Evolutionary conservation across 2,797 vertebrate genomes (phyloP).

Genomic region (Halcyon chelicuti): DNA sequence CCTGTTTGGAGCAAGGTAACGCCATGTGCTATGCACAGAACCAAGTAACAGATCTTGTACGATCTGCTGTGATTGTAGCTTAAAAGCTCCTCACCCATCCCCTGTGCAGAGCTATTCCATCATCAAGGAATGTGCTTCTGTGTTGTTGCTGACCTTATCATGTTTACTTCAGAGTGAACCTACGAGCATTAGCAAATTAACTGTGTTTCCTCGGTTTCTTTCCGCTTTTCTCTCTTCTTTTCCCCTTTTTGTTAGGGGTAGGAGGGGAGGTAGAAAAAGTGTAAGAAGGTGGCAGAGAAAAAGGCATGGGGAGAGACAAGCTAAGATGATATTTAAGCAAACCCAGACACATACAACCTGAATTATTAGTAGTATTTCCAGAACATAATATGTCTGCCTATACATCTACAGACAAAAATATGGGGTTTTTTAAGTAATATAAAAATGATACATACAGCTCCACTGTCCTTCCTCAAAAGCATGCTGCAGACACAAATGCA

Average conservation of each 20-base stretch:
- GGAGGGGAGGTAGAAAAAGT: background rate
- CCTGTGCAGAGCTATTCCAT: background rate
- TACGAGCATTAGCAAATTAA: background rate
- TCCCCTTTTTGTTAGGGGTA: background rate
- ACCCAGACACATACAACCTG: background rate
- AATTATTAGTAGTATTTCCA: background rate
- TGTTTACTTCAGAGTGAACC: background rate
- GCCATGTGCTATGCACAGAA: accelerated
- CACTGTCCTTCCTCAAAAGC: background rate
- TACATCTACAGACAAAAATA: background rate
- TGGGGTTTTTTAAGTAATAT: background rate
- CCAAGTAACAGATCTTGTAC: background rate
- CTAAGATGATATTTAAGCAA: background rate
- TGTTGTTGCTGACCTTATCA: background rate
- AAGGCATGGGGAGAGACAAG: background rate
- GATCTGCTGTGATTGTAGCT: background rate
- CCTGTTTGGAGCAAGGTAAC: background rate
- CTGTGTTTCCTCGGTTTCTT: background rate
- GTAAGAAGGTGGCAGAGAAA: background rate
- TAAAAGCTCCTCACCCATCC: background rate
- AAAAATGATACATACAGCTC: background rate
- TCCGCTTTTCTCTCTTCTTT: background rate
- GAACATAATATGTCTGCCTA: background rate
- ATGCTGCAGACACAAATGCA: background rate
- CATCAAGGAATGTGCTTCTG: background rate